A percentile compares a stretch with the other conserved stretches of the same genome.
These are phyloP conservation scores for Hypolimnas misippus DNA, from an alignment of 2,888 invertebrate genomes.

Conservation along the genomic window DNA sequence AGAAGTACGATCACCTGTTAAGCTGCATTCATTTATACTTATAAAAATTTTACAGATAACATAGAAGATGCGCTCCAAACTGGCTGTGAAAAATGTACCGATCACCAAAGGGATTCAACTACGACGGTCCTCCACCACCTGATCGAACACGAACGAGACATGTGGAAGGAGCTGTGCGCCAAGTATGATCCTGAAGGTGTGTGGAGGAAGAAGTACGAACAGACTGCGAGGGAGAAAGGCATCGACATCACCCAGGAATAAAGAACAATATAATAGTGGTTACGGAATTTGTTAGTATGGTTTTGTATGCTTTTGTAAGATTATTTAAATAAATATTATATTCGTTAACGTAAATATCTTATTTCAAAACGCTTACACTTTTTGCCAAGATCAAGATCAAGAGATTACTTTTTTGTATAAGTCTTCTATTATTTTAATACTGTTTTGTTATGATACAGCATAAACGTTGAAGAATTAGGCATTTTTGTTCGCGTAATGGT, in stretches of 20 bases:
- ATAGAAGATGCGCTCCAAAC: slow-evolving; percentile 86
- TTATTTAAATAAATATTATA: no score
- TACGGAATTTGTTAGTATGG: neutral
- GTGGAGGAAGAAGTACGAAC: slow-evolving; percentile 87
- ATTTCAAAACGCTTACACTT: no score
- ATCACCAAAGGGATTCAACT: slow-evolving; percentile 83
- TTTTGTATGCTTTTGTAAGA: no score
- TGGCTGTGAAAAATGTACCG: slow-evolving; percentile 86
- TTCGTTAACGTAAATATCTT: no score
- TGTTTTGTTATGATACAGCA: no score
- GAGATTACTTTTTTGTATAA: no score
- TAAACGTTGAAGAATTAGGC: no score
- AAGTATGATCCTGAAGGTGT: slow-evolving; percentile 88
- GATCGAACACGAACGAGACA: slow-evolving; percentile 85
- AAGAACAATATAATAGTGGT: neutral
- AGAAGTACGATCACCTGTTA: no score
- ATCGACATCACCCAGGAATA: slow-evolving; percentile 59
- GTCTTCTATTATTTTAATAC: no score
- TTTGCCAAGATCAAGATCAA: no score
- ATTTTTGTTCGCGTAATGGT: no score
- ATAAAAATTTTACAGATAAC: slow-evolving; percentile 70
- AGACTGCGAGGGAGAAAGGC: slow-evolving; percentile 81
- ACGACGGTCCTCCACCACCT: slow-evolving; percentile 86
- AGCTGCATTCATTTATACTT: no score
- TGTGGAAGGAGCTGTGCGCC: slow-evolving; percentile 86